Base-by-base conservation (phyloP, 2,797 vertebrate genomes). In the Pyrrhura leucotis region DNA sequence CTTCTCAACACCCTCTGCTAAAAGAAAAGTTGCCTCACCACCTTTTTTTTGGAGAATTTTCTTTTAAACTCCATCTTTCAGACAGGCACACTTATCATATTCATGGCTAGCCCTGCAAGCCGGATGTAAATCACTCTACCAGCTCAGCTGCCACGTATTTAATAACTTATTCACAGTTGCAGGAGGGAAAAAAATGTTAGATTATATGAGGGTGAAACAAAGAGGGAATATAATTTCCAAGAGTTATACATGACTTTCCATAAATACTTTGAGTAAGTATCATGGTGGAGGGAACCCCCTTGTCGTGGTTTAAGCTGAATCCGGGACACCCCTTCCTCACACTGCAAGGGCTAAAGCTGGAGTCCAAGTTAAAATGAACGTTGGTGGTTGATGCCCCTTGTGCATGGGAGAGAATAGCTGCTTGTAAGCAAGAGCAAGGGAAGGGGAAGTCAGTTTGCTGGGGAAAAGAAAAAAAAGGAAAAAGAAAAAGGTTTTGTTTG, bases 111-210 rank as follows among this genome's bases (percentile, higher is more conserved):
- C 50, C 79, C 93, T 80, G 71, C 61, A 68, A 96, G 79, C 61
- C 68, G 93, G 89, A 87, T 21, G 88, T 89, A 96, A 90, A 95
- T 88, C 87, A 81, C 80, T 56, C 77, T 21, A 83, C 85, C 77
- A 80, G 89, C 93, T 94, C 90, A 65, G 89, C 83, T 90, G 78
- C 62, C 79, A 69, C 1, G 7, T 80, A 87, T 86, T 88, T 94
- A 91, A 59, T 91, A 95, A 96, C 88, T 88, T 90, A 91, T 73
- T 94, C 88, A 82, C 77, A 76, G 80, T 51, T 77, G 33, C 18
- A 68, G 65, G 51, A 84, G 42, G 39, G 31, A 33, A 61, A 76
- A 84, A 88, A 81, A 77, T 58, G 63, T 90, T 88, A 61, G 83
- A 79, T 93, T 84, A 67, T 48, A 75, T 14, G 47, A 19, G 25